Evolutionary conservation across 2,888 invertebrate species (phyloP).

Genomic region (Cataglyphis altisquamis): DNA sequence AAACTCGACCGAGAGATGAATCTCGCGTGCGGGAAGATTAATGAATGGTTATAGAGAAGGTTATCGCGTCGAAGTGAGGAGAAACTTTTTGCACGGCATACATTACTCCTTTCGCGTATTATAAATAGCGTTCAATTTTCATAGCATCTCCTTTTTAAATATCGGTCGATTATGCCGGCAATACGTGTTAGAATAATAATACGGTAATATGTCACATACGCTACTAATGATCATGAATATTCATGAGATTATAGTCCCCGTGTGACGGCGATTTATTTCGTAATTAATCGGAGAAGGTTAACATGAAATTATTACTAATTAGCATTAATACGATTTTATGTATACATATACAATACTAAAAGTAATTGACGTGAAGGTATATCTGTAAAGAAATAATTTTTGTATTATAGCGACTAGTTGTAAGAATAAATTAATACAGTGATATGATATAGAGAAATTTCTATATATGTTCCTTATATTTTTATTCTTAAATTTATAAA

Average conservation of each 20-base stretch:
- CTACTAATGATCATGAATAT: slow-evolving; percentile 31
- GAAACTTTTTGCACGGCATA: not conserved
- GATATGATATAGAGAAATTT: not conserved
- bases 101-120: not conserved
- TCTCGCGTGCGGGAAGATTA: slow-evolving; percentile 44
- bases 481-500: not conserved
- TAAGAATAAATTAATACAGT: not conserved
- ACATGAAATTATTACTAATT: slow-evolving; percentile 40
- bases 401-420: not conserved
- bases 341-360: too few relatives aligned
- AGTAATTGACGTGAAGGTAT: not conserved
- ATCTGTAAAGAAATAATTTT: not conserved
- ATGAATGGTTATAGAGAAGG: not conserved
- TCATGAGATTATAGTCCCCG: slow-evolving; percentile 21
- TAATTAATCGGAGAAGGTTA: slow-evolving; percentile 32
- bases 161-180: slow-evolving; percentile 2
- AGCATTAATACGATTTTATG: not conserved
- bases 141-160: not conserved
- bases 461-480: not conserved
- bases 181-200: slow-evolving; percentile 17
- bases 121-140: slow-evolving; percentile 10
- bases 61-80: not conserved
- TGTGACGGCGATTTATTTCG: slow-evolving; percentile 37
- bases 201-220: not conserved
- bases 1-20: slow-evolving; percentile 24